These are phyloP conservation scores for Neostethus bicornis DNA, from an alignment of 2,797 vertebrate genomes.

Conservation along the genomic window DNA sequence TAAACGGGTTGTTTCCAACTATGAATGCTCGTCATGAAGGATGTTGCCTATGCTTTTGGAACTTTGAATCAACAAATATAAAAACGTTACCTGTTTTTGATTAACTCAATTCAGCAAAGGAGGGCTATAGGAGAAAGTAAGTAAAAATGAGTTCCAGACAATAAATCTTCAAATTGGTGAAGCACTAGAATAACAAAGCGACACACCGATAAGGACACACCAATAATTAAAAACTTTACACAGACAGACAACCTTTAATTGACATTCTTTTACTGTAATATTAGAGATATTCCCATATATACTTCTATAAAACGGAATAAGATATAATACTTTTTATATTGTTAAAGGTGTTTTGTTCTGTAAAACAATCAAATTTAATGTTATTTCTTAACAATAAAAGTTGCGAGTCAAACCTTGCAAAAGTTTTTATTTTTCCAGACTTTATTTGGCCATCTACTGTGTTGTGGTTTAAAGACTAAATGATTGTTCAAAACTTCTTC, in stretches of 20 bases:
- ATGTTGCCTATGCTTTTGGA: conserved; percentile 31
- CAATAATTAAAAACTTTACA: conserved; percentile 51
- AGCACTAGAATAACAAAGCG: conserved; percentile 28
- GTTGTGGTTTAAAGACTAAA: no score
- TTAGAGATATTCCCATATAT: conserved; percentile 53
- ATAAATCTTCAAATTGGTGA: conserved; percentile 54
- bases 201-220: conserved; percentile 47
- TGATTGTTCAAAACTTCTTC: no score
- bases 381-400: no score
- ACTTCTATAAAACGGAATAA: conserved; percentile 73
- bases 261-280: conserved; percentile 66
- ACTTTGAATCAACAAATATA: conserved; percentile 25
- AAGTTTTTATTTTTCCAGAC: no score
- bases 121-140: conserved; percentile 54
- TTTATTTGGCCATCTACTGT: no score
- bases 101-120: conserved; percentile 33
- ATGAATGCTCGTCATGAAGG: conserved; percentile 14
- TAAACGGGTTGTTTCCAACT: conserved; percentile 22
- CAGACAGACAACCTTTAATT: conserved; percentile 49
- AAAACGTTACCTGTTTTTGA: conserved; percentile 28
- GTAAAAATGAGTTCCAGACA: conserved; percentile 56
- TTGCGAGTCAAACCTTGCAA: no score
- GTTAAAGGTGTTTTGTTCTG: no score
- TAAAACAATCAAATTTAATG: no score
- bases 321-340: no score